Evolutionary conservation across 1,140 invertebrate genomes (phyloP), one percentile per base, ranked within the genome.

Genomic region (Mizuhopecten yessoensis): DNA sequence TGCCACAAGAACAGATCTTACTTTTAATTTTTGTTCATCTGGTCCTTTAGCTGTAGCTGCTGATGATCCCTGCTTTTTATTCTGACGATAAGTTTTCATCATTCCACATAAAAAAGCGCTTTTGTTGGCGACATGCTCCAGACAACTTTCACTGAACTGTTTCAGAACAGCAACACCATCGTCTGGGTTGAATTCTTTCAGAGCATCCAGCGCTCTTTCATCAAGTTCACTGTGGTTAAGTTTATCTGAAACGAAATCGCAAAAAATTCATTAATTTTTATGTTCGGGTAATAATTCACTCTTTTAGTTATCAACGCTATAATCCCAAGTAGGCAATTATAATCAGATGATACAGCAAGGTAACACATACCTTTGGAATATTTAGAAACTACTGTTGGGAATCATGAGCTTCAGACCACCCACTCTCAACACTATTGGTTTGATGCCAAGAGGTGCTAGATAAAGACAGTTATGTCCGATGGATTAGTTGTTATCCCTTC

Each of bases 51-150:
- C 98, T 75, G 94, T 91, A 88, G 95, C 90, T 88, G 94, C 91
- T 57, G 94, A 89, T 75, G 93, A 94, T 86, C 96, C 96, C 88
- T 95, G 93, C 94, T 96, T 97, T 90, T 94, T 96, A 93, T 99
- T 99, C 97, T 99, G 98, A 96, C 98, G 97, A 97, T 99, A 99
- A 92, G 99, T 99, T 97, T 99, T 99, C 99, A 99, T 99, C 94
- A 99, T 98, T 96, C 99, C 99, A 97, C 99, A 99, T 94, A 99
- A 97, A 97, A 98, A 99, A 95, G 99, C 99, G 97, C 99, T 99
- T 97, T 99, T 99, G 97, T 99, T 99, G 93, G 98, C 99, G 95
- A 99, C 99, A 98, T 99, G 99, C 97, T 99, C 98, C 96, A 99
- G 97, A 97, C 99, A 99, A 95, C 98, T 99, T 97, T 99, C 99